Evolutionary conservation across 2,888 invertebrate species (phyloP), one percentile per base, ranked within the genome.

Genomic region (Luffia ferchaultella): DNA sequence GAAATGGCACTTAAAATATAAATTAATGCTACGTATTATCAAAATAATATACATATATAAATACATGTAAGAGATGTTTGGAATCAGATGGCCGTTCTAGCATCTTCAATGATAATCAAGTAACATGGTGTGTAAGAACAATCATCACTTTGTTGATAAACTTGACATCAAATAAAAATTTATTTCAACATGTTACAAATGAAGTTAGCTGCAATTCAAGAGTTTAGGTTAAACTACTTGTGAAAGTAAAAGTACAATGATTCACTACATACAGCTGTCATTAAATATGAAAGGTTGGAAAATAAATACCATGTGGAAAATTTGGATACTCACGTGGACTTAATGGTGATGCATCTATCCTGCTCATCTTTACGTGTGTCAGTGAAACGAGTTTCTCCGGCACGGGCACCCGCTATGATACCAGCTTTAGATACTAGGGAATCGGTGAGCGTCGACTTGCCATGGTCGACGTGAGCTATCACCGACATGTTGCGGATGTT

Each of bases 401-500:
- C 99, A 71, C 98, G 97, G 55, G 98, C 93, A 60, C 95, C 94
- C 67, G 99, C 98, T 75, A 99, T 99, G 78, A 99, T 99, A 85
- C 99, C 99, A 70, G 99, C 99, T 86, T 99, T 99, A 54, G 98
- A 97, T 60, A 99, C 98, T 70, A 99, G 89, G 58, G 99, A 99
- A 87, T 99, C 99, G 53, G 99, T 99, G 74, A 99, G 85, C 53
- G 99, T 99, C 61, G 99, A 98, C 87, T 99, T 98, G 74, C 99
- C 99, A 84, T 99, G 99, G 88, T 99, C 99, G 62, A 99, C 99
- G 86, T 99, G 99, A 67, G 99, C 99, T 78, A 99, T 99, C 86
- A 99, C 99, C 75, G 98, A 99, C 98, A 99, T 99, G 88, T 99
- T 99, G 78, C 99, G 93, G 88, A 99, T 99, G 82, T 99, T 99